Evolutionary conservation across 2,797 vertebrate species (phyloP).

Genomic region (Dallia pectoralis): DNA sequence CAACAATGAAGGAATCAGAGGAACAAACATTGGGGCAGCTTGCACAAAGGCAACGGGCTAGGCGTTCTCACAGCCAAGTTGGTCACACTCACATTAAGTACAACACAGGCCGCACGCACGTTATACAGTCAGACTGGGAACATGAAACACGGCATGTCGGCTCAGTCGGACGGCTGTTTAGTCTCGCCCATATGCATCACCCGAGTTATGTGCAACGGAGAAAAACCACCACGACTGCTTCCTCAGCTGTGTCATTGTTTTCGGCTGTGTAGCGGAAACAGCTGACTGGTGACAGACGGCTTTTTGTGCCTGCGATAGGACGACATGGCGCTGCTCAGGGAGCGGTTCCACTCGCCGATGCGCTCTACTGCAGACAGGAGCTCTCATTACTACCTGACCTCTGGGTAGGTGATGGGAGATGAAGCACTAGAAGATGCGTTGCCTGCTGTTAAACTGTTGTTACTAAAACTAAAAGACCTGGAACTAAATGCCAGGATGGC

Average conservation of each 20-base stretch:
- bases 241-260: not conserved
- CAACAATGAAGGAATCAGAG: conserved; percentile 22
- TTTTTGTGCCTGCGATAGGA: not conserved
- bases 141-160: too few relatives aligned
- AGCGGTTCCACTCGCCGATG: too few relatives aligned
- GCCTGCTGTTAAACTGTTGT: too few relatives aligned
- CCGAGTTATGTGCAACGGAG: too few relatives aligned
- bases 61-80: not conserved
- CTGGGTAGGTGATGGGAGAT: not conserved
- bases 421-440: too few relatives aligned
- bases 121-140: too few relatives aligned
- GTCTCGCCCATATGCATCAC: too few relatives aligned
- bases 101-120: not conserved
- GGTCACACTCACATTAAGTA: not conserved
- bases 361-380: not conserved
- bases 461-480: too few relatives aligned
- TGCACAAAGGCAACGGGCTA: not conserved
- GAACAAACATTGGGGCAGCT: not conserved
- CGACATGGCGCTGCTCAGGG: not conserved
- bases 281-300: not conserved
- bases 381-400: not conserved
- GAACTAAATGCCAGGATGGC: not conserved
- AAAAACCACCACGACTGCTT: too few relatives aligned
- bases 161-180: too few relatives aligned
- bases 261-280: not conserved